Evolutionary conservation across 1,140 invertebrate species (phyloP).

Genomic region (Zaprionus kolodkinae): DNA sequence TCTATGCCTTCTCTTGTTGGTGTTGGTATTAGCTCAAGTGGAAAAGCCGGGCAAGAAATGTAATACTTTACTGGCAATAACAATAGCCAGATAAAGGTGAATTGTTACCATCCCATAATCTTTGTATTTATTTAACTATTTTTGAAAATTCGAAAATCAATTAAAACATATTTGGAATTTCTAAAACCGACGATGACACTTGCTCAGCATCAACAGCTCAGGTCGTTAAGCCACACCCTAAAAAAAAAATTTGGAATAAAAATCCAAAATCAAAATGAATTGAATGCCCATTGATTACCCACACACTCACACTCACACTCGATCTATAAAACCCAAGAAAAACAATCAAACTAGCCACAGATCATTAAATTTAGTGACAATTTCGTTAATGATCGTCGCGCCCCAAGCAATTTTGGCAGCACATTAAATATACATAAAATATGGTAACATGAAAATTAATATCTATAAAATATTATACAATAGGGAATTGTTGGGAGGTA

Average conservation of each 20-base stretch:
- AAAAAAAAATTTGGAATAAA: neutral
- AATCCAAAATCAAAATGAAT: neutral
- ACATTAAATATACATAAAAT: constrained; percentile 67
- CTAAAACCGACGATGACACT: neutral
- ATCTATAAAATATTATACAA: constrained; percentile 70
- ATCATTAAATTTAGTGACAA: constrained; percentile 67
- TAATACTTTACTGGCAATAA: neutral
- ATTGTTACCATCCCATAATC: neutral
- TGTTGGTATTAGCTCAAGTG: constrained; percentile 26
- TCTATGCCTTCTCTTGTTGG: constrained; percentile 6
- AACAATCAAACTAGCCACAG: constrained; percentile 24
- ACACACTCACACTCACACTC: neutral
- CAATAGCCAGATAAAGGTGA: constrained; percentile 3
- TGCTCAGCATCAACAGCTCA: neutral
- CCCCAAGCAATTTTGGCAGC: constrained; percentile 9
- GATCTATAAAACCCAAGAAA: constrained; percentile 1
- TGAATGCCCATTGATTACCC: neutral
- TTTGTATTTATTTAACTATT: neutral
- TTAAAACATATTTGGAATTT: neutral
- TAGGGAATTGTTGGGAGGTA: constrained; percentile 11
- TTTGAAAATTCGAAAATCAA: neutral
- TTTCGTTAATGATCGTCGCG: constrained; percentile 41
- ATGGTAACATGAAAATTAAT: constrained; percentile 64
- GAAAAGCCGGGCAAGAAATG: constrained; percentile 20
- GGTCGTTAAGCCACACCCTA: constrained; percentile 3